Percentiles rank a stretch among this genome's conserved stretches.
Conservation (phyloP, 2,888 invertebrate genomes). For the Heteromurus nitidus region DNA sequence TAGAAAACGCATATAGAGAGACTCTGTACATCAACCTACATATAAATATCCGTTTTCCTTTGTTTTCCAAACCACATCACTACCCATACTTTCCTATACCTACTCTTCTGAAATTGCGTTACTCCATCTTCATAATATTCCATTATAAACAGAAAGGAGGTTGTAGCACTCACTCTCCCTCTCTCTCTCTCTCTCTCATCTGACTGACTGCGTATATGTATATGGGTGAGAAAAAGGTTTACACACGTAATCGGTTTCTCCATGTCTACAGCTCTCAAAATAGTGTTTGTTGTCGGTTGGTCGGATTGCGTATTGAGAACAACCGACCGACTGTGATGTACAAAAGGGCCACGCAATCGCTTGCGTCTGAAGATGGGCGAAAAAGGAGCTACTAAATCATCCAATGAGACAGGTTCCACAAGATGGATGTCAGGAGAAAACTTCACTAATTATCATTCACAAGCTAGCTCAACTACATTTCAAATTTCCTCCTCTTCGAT, state of each 20-base stretch:
- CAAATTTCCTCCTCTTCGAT: conserved; percentile 1
- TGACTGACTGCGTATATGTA: no score
- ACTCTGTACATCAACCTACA: not conserved
- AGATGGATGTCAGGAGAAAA: conserved; percentile 36
- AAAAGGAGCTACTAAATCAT: conserved; percentile 23
- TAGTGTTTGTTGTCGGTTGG: conserved; percentile 17
- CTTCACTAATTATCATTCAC: conserved; percentile 43
- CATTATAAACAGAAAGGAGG: not conserved
- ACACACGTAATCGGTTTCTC: conserved; percentile 21
- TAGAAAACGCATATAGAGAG: not conserved
- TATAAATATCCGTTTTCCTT: not conserved
- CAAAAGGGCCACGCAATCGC: not conserved
- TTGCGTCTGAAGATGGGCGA: conserved; percentile 3
- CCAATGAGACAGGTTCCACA: conserved; percentile 35
- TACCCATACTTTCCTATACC: no score
- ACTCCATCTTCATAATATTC: not conserved
- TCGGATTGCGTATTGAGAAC: conserved; percentile 12
- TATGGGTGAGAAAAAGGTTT: conserved; percentile 18
- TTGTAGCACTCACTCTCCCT: no score
- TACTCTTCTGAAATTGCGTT: no score
- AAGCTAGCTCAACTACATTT: conserved; percentile 28
- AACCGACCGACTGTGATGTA: not conserved
- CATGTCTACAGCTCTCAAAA: conserved; percentile 19
- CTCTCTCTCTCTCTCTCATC: no score
- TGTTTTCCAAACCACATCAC: conserved; percentile 9